Evolutionary conservation across 1,140 invertebrate genomes (phyloP).

Genomic region (Formica exsecta): DNA sequence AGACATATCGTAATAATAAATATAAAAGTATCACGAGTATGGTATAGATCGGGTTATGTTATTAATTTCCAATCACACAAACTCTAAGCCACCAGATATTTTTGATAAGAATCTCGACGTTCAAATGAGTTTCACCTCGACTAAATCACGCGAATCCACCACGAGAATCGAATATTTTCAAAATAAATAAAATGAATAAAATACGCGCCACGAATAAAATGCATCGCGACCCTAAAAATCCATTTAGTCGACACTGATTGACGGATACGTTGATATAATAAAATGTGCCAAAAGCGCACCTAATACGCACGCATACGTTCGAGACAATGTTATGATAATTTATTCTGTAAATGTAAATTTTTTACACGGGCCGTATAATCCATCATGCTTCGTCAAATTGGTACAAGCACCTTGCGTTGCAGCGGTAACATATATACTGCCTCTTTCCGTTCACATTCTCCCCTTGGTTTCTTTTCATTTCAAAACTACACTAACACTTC

Average conservation of each 20-base stretch:
- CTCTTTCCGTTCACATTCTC: slow-evolving; percentile 64
- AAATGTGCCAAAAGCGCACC: slow-evolving; percentile 9
- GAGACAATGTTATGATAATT: slow-evolving; percentile 82
- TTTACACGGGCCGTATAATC: slow-evolving; percentile 78
- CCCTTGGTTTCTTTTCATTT: slow-evolving; percentile 62
- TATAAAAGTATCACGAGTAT: slow-evolving; percentile 41
- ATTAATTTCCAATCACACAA: slow-evolving; percentile 3
- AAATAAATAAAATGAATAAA: background rate
- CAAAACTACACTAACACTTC: slow-evolving; percentile 26
- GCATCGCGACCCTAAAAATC: background rate
- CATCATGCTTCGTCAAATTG: slow-evolving; percentile 83
- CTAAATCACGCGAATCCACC: background rate
- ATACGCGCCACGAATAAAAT: background rate
- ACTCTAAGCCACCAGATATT: background rate
- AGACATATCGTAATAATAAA: slow-evolving; percentile 52
- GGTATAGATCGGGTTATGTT: slow-evolving; percentile 1
- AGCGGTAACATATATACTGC: slow-evolving; percentile 61
- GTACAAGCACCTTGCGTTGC: slow-evolving; percentile 76
- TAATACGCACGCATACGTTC: slow-evolving; percentile 33
- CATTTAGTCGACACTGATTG: slow-evolving; percentile 7
- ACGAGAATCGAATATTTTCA: background rate
- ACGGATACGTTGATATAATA: background rate
- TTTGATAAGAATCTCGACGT: slow-evolving; percentile 3
- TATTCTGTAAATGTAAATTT: slow-evolving; percentile 79
- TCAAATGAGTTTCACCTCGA: slow-evolving; percentile 20